Base-by-base conservation (phyloP, 2,113 vertebrate species). In the Megaleporinus macrocephalus region DNA sequence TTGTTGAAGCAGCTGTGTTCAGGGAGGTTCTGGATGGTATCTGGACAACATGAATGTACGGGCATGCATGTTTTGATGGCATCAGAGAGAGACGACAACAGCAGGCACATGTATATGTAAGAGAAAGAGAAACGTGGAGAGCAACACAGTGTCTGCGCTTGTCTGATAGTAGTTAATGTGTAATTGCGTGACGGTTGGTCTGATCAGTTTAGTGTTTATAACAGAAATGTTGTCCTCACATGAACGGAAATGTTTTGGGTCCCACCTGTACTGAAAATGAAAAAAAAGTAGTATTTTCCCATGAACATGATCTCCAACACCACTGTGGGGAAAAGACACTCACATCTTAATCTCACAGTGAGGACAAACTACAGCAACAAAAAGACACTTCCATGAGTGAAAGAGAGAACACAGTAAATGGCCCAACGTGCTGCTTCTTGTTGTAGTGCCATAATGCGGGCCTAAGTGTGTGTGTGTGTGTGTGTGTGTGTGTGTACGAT, bases 1-100 rank as follows among this genome's bases (percentile, higher is more conserved):
- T 89, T 89, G 87, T 89, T 89, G 86, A 85, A 83, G 85, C 87
- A 89, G 88, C 88, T 89, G 88, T 89, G 84, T 85, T 85, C 81
- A 57, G 78, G 81, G 80, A 83, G 84, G 85, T 65, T 73, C 83
- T 84, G 82, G 77, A 84, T 87, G 83, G 62, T 85, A 89, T 87
- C 86, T 80, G 86, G 76, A 84, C 79, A 81, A 76, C 86, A 85
- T 74, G 81, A 86, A 80, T 80, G 84, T 89, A 81, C 81, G 80
- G 68, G 74, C 71, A 73, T 80, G 82, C 79, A 68, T 49, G 70
- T 83, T 86, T 77, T 82, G 88, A 89, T 82, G 85, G 82, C 80
- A 88, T 83, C 81, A 26, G 82, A 68, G 69, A 78, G 41, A 44
- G 41, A 44, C 41, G 78, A 83, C 78, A 26, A 75, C 53, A 78